Evolutionary conservation across 2,888 invertebrate species (phyloP), one percentile per base, ranked within the genome.

Genomic region (Atethmia centrago): DNA sequence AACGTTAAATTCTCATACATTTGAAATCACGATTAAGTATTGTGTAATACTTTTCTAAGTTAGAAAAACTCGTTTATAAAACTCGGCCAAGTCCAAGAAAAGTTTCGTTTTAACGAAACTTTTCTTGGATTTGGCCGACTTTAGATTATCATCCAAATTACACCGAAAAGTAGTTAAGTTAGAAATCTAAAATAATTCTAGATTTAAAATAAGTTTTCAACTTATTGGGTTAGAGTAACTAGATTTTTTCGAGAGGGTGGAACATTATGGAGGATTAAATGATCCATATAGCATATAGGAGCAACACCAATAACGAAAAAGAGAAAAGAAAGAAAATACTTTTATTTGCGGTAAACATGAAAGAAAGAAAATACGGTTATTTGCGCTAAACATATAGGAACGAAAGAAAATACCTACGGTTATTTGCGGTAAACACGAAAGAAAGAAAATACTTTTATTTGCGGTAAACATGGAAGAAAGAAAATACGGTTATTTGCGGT

Each of bases 191-290:
- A 49, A 19, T 10, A 55, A 14, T 51, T 51, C 73, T 51, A 56
- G 25, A 79, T 61, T 66, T 56, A 31, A 77, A 72, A 77, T 79
- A 66, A 51, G 61, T 79, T 77, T 61, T 45, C n/a, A 45, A 62
- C 45, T 72, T 66, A 71, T 79, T 45, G 19, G 12, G 25, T 36
- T 21, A 5, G 12, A 21, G 14, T 62, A 31, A 78, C 61, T 40
- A 8, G 1, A 16, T 40, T 77, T 77, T 56, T 63, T n/a, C 0
- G 14, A 42, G 40, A 55, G 16, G 5, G 19, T 16, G 28, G 36
- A n/a, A 28, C 12, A 9, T 21, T 8, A 12, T 31, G 14, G 3
- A 19, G 14, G 8, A 56, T 56, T 31, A 5, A 49, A 16, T 21
- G 63, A 10, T 74, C 21, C 14, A 16, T n/a, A 36, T 36, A 36